Base-by-base conservation (phyloP, 92 coral and sea anemone genomes). In the Micromussa lordhowensis region DNA sequence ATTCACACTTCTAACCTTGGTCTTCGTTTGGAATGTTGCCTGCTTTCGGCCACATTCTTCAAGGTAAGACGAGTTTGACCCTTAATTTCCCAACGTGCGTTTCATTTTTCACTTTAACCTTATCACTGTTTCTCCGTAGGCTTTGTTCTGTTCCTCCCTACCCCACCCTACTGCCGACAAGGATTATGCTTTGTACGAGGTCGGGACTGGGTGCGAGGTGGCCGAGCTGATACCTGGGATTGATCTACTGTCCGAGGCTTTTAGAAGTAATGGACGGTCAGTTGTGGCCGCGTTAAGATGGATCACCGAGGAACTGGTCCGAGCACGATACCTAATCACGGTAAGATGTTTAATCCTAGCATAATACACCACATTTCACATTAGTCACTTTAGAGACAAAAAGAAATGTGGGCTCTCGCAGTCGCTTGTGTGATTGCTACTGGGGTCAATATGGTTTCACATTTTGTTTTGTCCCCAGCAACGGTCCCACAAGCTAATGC, bases 111-210 rank as follows among this genome's bases (percentile, higher is more conserved):
- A 2, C n/a, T 36, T 1, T 73, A 16, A 36, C 14, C 26, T 28
- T 29, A 21, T 57, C 26, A 13, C 10, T 78, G 21, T 51, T 40
- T 55, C 53, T 22, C 51, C 80, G 21, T 31, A 97, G 99, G 97
- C 99, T 3, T 85, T 97, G 80, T 91, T 97, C 88, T 90, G 95
- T 80, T 89, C 94, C 76, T 89, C 98, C 31, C 91, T 97, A 38
- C 99, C 99, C 35, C 99, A 97, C 92, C 99, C 99, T 35, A 89
- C 93, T 9, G 97, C 98, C 21, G 94, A 92, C 86, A 92, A 93
- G 82, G 99, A 97, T 71, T 97, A 93, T 78, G 99, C 98, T 38
- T 88, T 97, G 74, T 97, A 97, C 84, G 99, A 97, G 69, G 91
- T 97, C 34, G 99, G 98, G 29, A 36, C 70, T 74, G 98, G 96